A percentile compares a stretch with the other conserved stretches of the same genome.
Conservation (phyloP, 1,140 invertebrate genomes). For the Caerostris extrusa region DNA sequence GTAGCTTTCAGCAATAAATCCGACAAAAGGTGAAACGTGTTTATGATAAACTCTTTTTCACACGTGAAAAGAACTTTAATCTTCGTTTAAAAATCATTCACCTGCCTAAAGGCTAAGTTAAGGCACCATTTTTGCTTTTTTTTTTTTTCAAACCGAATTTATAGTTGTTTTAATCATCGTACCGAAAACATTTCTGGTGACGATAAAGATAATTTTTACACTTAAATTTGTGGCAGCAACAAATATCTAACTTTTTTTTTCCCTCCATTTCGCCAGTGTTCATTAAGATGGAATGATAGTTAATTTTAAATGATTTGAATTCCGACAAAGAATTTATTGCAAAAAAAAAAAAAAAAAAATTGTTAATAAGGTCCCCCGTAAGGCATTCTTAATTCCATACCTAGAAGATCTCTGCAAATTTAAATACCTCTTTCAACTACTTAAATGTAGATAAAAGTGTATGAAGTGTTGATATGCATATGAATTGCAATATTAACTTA, state of each 20-base stretch:
- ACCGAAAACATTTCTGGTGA: constrained; percentile 19
- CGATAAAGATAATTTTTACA: constrained; percentile 9
- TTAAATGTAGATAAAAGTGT: too few species aligned
- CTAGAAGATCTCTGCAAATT: too few species aligned
- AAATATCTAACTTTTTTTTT: background rate
- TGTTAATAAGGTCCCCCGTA: background rate
- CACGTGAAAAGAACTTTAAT: constrained; percentile 57
- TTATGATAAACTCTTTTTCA: constrained; percentile 61
- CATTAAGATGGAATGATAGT: background rate
- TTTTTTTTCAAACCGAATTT: constrained; percentile 23
- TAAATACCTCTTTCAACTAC: too few species aligned
- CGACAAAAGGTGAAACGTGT: constrained; percentile 65
- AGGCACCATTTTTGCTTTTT: background rate
- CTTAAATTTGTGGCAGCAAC: background rate
- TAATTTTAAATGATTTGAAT: background rate
- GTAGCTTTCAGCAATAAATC: constrained; percentile 61
- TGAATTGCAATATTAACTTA: too few species aligned
- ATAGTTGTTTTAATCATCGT: background rate
- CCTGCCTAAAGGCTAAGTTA: constrained; percentile 34
- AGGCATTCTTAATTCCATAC: too few species aligned
- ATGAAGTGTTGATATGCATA: too few species aligned
- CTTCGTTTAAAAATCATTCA: constrained; percentile 43
- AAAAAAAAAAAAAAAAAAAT: background rate
- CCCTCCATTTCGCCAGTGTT: background rate
- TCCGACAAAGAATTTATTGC: background rate